Conservation (phyloP, 2,888 invertebrate genomes). For the Plagiodera versicolora region DNA sequence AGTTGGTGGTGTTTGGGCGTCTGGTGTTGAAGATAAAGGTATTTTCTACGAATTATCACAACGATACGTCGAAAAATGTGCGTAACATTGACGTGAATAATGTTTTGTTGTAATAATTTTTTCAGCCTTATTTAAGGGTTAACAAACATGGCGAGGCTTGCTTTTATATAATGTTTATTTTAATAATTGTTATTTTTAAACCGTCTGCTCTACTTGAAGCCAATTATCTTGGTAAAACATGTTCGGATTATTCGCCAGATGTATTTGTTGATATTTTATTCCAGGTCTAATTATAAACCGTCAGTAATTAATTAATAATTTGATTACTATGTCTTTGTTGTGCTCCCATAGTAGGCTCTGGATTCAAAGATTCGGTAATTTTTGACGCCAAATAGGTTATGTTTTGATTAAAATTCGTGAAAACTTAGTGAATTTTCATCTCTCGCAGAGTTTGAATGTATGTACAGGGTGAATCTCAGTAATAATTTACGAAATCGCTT, state of each 20-base stretch:
- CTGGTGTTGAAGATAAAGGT: conserved; percentile 39
- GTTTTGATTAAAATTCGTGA: too few species aligned
- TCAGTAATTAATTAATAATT: not conserved
- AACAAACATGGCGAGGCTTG: conserved; percentile 55
- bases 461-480: not conserved
- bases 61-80: conserved; percentile 24
- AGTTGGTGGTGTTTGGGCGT: conserved; percentile 41
- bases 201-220: conserved; percentile 15
- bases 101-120: conserved; percentile 50
- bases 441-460: not conserved
- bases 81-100: conserved; percentile 40
- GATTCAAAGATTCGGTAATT: conserved; percentile 18
- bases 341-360: not conserved
- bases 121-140: conserved; percentile 52
- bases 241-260: conserved; percentile 17
- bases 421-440: too few species aligned
- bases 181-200: conserved; percentile 36
- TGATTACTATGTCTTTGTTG: conserved; percentile 31
- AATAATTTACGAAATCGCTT: not conserved
- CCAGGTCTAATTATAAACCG: conserved; percentile 27
- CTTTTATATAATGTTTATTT: conserved; percentile 44
- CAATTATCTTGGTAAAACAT: conserved; percentile 20
- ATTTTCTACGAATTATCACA: conserved; percentile 27
- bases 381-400: conserved; percentile 33
- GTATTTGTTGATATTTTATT: conserved; percentile 24